Percentiles rank a stretch among this genome's conserved stretches.
These are phyloP conservation scores for Platorchestia sp. DNA, from an alignment of 1,140 invertebrate genomes.

Conservation along the genomic window DNA sequence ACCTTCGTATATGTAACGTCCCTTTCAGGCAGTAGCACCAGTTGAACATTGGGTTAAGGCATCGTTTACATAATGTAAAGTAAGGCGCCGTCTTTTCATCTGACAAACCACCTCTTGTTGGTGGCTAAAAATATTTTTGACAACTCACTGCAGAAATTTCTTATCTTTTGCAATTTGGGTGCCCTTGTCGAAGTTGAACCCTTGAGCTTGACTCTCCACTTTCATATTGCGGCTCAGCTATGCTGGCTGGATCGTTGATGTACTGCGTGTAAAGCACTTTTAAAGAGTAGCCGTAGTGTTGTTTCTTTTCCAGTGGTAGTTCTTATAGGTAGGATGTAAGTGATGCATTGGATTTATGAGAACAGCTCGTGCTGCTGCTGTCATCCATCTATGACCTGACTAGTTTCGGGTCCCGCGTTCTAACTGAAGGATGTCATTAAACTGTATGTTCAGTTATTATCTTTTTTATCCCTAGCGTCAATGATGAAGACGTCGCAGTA, in stretches of 20 bases:
- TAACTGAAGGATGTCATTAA: constrained; percentile 40
- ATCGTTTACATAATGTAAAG: not conserved
- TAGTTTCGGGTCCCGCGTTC: not conserved
- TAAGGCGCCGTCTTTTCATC: not conserved
- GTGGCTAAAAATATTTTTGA: constrained; percentile 1
- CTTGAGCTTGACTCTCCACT: not conserved
- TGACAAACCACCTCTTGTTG: not conserved
- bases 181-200: not conserved
- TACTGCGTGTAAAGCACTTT: constrained; percentile 26
- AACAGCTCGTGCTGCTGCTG: not conserved
- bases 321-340: constrained; percentile 31
- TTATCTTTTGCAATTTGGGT: not conserved
- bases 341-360: not conserved
- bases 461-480: not conserved
- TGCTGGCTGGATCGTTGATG: constrained; percentile 2
- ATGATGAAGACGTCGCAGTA: not conserved
- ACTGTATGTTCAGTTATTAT: constrained; percentile 19
- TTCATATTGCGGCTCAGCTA: constrained; percentile 1
- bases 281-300: not conserved
- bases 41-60: not conserved
- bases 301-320: constrained; percentile 34
- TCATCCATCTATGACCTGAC: not conserved
- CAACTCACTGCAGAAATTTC: not conserved
- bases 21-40: not conserved
- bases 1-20: not conserved